Percentiles rank a stretch among this genome's conserved stretches.
phyloP scores from a whole-genome alignment of 2,113 vertebrate species.

The Ibidorhyncha struthersii region DNA sequence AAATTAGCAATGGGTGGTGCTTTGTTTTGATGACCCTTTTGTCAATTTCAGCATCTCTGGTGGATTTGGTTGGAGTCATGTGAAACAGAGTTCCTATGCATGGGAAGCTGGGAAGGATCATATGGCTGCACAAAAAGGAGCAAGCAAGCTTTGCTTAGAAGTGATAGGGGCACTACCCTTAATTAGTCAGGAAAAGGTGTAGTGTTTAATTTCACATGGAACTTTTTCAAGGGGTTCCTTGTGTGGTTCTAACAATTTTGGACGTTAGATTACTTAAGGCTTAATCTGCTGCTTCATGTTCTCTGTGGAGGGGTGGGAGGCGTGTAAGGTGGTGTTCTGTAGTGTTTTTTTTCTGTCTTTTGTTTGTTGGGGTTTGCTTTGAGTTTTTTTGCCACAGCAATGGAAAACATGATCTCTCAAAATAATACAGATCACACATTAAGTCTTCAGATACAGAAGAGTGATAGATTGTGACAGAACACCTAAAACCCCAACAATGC shows the following conservation, averaged over 20 bases:
- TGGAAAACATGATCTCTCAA: neutral
- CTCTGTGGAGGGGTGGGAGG: neutral
- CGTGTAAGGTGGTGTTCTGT: neutral
- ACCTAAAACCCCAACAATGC: neutral
- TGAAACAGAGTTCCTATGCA: neutral
- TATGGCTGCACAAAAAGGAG: neutral
- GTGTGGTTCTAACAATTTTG: neutral
- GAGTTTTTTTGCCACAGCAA: neutral
- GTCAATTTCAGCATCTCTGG: fast-evolving
- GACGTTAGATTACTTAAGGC: neutral
- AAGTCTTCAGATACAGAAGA: neutral
- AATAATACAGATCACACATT: neutral
- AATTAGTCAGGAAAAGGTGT: neutral
- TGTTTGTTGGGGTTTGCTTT: neutral
- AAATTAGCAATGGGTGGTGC: neutral
- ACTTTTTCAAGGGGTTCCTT: neutral
- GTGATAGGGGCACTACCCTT: neutral
- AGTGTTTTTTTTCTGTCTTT: neutral
- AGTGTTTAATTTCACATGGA: neutral
- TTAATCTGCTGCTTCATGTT: neutral
- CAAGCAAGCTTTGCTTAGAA: neutral
- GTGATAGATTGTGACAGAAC: neutral
- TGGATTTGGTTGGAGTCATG: neutral
- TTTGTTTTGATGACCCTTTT: neutral
- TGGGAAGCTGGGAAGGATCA: neutral